Conservation (phyloP, 2,113 vertebrate species). For the Ameiurus melas region DNA sequence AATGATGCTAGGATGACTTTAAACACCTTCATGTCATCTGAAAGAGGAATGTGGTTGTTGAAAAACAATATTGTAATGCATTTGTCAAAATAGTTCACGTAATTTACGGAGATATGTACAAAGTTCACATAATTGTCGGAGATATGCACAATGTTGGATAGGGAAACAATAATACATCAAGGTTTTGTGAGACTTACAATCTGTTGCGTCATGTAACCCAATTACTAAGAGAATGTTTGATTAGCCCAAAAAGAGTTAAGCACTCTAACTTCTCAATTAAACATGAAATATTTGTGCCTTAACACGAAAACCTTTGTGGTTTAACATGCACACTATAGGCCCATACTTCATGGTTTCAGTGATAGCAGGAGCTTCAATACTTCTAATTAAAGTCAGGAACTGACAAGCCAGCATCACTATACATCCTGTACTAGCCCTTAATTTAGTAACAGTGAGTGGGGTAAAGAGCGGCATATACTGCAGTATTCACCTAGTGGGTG, state of each 20-base stretch:
- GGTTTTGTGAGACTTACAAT: slow-evolving; percentile 29
- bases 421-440: not conserved
- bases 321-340: not conserved
- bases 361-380: not conserved
- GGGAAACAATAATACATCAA: slow-evolving; percentile 16
- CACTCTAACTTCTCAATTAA: not conserved
- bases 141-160: not conserved
- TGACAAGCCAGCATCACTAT: not conserved
- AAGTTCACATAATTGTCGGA: not conserved
- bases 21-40: not conserved
- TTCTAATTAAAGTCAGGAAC: slow-evolving; percentile 22
- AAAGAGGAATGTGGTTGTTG: not conserved
- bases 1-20: slow-evolving; percentile 2
- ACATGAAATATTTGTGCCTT: not conserved
- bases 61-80: slow-evolving; percentile 1
- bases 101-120: not conserved
- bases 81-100: slow-evolving; percentile 20
- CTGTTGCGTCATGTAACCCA: slow-evolving; percentile 36
- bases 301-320: not conserved
- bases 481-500: not conserved
- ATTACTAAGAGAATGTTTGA: slow-evolving; percentile 4
- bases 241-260: not conserved
- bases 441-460: not conserved
- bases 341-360: not conserved
- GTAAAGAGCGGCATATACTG: slow-evolving; percentile 5